A percentile compares a stretch with the other conserved stretches of the same genome.
Conservation (phyloP, 2,113 vertebrate genomes). For the Odocoileus virginianus region DNA sequence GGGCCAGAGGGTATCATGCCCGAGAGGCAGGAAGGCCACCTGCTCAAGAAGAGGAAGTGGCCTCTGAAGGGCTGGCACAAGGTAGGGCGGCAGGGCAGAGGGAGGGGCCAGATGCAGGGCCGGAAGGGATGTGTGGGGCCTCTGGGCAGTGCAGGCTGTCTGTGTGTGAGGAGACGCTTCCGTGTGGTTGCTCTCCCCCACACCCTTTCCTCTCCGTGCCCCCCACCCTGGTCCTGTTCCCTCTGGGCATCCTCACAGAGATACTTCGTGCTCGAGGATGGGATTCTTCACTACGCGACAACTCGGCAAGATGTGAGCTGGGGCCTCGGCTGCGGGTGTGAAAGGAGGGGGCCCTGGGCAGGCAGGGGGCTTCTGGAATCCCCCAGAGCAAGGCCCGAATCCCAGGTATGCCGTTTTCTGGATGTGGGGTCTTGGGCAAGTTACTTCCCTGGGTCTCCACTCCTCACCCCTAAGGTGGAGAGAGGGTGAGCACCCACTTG, state of each 20-base stretch:
- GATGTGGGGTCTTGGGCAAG: neutral
- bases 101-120: neutral
- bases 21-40: slow-evolving; percentile 88
- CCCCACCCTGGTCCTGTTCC: rapidly evolving
- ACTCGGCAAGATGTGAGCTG: slow-evolving; percentile 90
- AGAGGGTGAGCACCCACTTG: rapidly evolving
- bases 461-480: neutral
- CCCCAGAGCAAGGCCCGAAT: neutral
- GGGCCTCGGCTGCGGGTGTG: neutral
- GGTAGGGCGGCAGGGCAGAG: slow-evolving; percentile 76
- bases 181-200: neutral
- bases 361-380: neutral
- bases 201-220: neutral
- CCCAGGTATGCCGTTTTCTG: neutral
- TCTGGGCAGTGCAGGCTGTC: neutral
- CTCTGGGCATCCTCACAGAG: slow-evolving; percentile 79
- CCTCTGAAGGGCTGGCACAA: slow-evolving; percentile 98
- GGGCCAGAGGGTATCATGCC: slow-evolving; percentile 74
- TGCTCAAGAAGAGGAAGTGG: slow-evolving; percentile 96
- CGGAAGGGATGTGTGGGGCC: neutral
- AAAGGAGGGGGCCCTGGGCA: neutral
- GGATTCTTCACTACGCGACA: slow-evolving; percentile 89
- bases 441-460: neutral
- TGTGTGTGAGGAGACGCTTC: neutral
- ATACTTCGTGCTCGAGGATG: slow-evolving; percentile 91